Evolutionary conservation across 92 coral and sea anemone genomes (phyloP), one percentile per base, ranked within the genome.

Genomic region (Parazoanthus darwini): DNA sequence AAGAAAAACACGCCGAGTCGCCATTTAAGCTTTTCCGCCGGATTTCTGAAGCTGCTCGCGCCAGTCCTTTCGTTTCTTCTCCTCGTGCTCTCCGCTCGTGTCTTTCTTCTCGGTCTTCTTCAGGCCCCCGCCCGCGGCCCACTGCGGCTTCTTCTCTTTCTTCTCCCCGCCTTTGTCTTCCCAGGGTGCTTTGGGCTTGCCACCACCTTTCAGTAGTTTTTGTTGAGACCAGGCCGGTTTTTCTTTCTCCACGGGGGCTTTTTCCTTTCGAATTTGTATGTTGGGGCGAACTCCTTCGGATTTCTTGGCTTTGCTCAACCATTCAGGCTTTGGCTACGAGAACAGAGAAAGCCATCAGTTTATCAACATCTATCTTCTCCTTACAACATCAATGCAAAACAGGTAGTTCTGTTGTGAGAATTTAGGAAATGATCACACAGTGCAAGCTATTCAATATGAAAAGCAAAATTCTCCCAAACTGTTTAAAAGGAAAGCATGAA

Each of bases 91-190:
- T 3, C n/a, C 63, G 33, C 87, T 10, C 3, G 44, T 26, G 0
- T 84, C 87, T 29, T 92, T 94, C 78, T 89, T 89, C 92, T 95
- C 96, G 38, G 98, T 94, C 84, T 96, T 94, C 93, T 97, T 97
- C 72, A 96, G 94, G 79, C 96, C 94, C 26, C 94, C 96, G 13
- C 98, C 91, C 43, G 96, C 96, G 20, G 98, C 89, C 98, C 98
- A 95, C 26, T 89, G 93, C 16, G 98, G 98, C 33, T 92, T 90
- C 88, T 88, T 89, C 88, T 93, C 96, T 70, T 86, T 92, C 88
- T 82, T 89, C 0, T 76, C 94, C 0, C 90, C 93, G 18, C 84
- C 85, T n/a, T 84, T 84, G 43, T 84, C 87, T 29, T 84, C 87
- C 87, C 87, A 84, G 3, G 87, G 79, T 51, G 65, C 66, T 43